phyloP scores from a whole-genome alignment of 2,888 invertebrate genomes.

The Operophtera brumata region DNA sequence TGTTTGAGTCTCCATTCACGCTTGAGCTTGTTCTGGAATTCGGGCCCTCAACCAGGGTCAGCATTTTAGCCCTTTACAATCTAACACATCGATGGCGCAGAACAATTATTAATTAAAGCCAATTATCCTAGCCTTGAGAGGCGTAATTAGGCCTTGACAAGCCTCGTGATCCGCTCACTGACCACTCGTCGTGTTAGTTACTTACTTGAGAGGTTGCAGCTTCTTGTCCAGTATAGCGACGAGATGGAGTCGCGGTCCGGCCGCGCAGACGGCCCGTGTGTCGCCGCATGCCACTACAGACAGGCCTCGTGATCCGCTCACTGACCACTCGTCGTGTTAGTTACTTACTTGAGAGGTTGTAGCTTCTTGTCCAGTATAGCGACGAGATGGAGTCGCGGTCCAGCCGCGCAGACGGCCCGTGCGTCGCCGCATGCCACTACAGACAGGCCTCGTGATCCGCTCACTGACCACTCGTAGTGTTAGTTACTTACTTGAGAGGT shows the following conservation, averaged over 20 bases:
- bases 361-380: constrained; percentile 39
- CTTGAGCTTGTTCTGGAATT: no score
- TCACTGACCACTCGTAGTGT: constrained; percentile 84
- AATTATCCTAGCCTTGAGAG: no score
- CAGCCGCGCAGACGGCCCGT: constrained; percentile 92
- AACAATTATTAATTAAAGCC: no score
- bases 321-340: no score
- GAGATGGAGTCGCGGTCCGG: constrained; percentile 86
- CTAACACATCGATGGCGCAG: no score
- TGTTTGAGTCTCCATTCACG: no score
- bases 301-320: no score
- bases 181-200: no score
- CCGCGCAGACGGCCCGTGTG: constrained; percentile 89
- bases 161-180: no score
- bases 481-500: constrained; percentile 26
- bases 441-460: constrained; percentile 88
- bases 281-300: constrained; percentile 92
- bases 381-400: constrained; percentile 83
- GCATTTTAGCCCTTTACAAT: no score
- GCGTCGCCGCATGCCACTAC: constrained; percentile 91
- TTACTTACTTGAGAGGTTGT: constrained; percentile 28
- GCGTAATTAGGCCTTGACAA: no score
- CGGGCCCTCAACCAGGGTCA: no score
- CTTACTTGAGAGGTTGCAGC: constrained; percentile 36
- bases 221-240: constrained; percentile 40